A percentile compares a stretch with the other conserved stretches of the same genome.
Evolutionary conservation across 1,140 invertebrate genomes (phyloP).

Genomic region (Drosophila varians): DNA sequence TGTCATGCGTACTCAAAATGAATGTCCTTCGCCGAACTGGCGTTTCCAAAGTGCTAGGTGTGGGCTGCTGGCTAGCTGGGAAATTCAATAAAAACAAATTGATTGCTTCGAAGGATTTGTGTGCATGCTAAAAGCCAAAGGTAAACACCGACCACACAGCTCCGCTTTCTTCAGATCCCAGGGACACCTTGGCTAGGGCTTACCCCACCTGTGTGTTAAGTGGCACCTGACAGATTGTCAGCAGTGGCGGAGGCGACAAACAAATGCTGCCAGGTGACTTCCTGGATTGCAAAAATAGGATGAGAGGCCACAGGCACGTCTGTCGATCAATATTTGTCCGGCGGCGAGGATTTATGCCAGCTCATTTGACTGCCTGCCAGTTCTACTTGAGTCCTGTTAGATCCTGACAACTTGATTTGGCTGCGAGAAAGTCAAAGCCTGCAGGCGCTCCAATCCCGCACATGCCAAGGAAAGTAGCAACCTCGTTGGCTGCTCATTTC

Average conservation of each 20-base stretch:
- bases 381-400: not conserved
- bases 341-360: slow-evolving; percentile 62
- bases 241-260: slow-evolving; percentile 49
- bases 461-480: slow-evolving; percentile 23
- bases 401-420: slow-evolving; percentile 69
- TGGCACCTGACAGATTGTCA: slow-evolving; percentile 68
- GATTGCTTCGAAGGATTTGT: slow-evolving; percentile 73
- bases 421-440: slow-evolving; percentile 34
- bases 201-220: slow-evolving; percentile 63
- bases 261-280: slow-evolving; percentile 45
- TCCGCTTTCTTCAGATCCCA: not conserved
- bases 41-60: slow-evolving; percentile 22
- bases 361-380: slow-evolving; percentile 60
- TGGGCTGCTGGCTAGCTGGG: slow-evolving; percentile 24
- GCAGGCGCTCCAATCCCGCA: slow-evolving; percentile 7
- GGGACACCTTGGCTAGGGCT: not conserved
- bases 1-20: slow-evolving; percentile 59
- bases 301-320: slow-evolving; percentile 10
- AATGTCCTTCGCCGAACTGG: slow-evolving; percentile 68
- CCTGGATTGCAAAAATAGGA: slow-evolving; percentile 1
- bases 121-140: slow-evolving; percentile 58
- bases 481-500: slow-evolving; percentile 46
- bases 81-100: slow-evolving; percentile 81
- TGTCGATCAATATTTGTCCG: slow-evolving; percentile 50
- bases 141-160: slow-evolving; percentile 45